Evolutionary conservation across 2,113 vertebrate species (phyloP).

Genomic region (Pelecanoides urinatrix): DNA sequence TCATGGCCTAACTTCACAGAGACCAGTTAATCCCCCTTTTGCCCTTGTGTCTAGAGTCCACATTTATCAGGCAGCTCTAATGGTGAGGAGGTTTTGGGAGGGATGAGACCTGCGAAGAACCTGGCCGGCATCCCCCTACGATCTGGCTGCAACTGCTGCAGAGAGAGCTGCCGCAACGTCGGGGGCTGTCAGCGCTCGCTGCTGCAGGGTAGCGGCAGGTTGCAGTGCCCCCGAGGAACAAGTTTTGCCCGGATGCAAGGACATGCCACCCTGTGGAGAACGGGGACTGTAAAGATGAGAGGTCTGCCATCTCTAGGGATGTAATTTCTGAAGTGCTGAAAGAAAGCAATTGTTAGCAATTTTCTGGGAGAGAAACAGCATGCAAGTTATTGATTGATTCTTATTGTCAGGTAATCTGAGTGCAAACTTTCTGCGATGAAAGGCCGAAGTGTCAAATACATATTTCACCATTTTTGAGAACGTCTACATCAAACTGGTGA

Average conservation of each 20-base stretch:
- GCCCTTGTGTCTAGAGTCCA: not conserved
- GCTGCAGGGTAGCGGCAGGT: not conserved
- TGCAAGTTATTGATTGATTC: slow-evolving; percentile 9
- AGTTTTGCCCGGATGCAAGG: not conserved
- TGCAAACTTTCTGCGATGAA: not conserved
- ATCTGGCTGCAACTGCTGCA: not conserved
- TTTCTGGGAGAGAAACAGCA: slow-evolving; percentile 10
- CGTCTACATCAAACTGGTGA: not conserved
- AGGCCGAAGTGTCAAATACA: slow-evolving; percentile 25
- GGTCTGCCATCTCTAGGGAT: not conserved
- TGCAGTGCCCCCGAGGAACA: not conserved
- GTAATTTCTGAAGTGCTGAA: not conserved
- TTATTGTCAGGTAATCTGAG: slow-evolving; percentile 23
- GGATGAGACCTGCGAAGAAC: not conserved
- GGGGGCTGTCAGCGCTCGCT: not conserved
- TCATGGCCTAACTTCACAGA: not conserved
- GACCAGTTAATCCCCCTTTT: not conserved
- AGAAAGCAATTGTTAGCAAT: slow-evolving; percentile 20
- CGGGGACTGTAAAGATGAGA: not conserved
- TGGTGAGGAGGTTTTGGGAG: not conserved
- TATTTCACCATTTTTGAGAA: slow-evolving; percentile 13
- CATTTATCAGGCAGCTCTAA: not conserved
- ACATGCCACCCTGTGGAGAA: not conserved
- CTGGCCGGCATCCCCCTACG: not conserved
- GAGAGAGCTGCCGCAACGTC: not conserved